These are phyloP conservation scores for Drosophila anomelani DNA, from an alignment of 2,888 invertebrate species.

Conservation along the genomic window DNA sequence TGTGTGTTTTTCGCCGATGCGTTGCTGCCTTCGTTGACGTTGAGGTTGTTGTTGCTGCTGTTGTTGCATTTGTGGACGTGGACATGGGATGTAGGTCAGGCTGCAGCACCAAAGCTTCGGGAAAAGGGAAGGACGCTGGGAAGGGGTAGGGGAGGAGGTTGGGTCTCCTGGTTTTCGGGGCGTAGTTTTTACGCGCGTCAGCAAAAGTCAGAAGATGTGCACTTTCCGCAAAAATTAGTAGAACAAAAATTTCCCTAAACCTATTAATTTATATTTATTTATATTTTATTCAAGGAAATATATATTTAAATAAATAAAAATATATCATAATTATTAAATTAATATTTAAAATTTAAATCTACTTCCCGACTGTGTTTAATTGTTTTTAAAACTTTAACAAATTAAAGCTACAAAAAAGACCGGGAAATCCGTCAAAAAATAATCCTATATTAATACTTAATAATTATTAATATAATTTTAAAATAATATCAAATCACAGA, in stretches of 20 bases:
- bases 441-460: too few species aligned
- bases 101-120: constrained; percentile 23
- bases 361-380: not conserved
- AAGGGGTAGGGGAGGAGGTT: not conserved
- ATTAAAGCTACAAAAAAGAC: not conserved
- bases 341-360: too few species aligned
- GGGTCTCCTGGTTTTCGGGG: constrained; percentile 49
- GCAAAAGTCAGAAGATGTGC: constrained; percentile 53
- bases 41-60: constrained; percentile 10
- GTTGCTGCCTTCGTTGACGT: constrained; percentile 22
- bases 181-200: constrained; percentile 77
- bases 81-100: constrained; percentile 36
- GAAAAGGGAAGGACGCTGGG: not conserved
- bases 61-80: constrained; percentile 35
- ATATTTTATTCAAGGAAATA: not conserved
- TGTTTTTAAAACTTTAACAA: not conserved
- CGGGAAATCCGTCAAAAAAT: too few species aligned
- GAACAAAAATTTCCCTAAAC: too few species aligned
- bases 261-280: not conserved
- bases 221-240: not conserved
- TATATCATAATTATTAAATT: not conserved
- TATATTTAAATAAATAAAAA: not conserved
- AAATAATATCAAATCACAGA: not conserved
- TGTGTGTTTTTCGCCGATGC: constrained; percentile 19
- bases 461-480: not conserved